Evolutionary conservation across 2,113 vertebrate genomes (phyloP), one percentile per base, ranked within the genome.

Genomic region (Nannospalax galili): DNA sequence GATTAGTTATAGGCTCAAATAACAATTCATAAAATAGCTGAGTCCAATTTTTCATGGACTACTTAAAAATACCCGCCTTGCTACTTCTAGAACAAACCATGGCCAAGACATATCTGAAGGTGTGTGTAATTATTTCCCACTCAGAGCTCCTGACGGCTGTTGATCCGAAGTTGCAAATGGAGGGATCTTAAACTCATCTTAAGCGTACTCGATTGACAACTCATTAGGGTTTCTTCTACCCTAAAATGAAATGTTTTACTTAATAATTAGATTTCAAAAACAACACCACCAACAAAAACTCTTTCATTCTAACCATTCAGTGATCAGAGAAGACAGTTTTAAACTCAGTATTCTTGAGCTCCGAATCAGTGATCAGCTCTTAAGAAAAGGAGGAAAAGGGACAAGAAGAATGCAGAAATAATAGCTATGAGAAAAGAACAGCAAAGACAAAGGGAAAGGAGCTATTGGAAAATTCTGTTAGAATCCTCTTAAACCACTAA

Each of bases 1-100:
- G 96, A 96, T 96, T 97, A 94, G 69, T 93, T 88, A 65, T 56
- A 78, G 75, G 24, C 30, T 95, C 69, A 94, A 82, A 90, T 70
- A 97, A 67, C 60, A 94, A 96, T 95, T 93, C 48, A 79, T 77
- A 74, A 92, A 92, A 75, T 56, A 95, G 90, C 67, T 40, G 30
- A 90, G 74, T 86, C 78, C 26, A 45, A 4, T 90, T 97, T 95
- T 88, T 88, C 86, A 79, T 91, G 60, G 58, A 74, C 73, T 92
- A 30, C 82, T 84, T 97, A 84, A 91, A 96, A 96, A 93, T 88
- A 89, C 9, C 85, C 77, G 72, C 64, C 48, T 90, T 74, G 24
- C 16, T 48, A 73, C 20, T 95, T 52, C 42, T 89, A 0, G 73
- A 92, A 82, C 4, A n/a, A 15, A 60, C 69, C n/a, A 20, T 48